These are phyloP conservation scores for Cyprinodon diabolis DNA, from an alignment of 2,797 vertebrate species.

Conservation along the genomic window DNA sequence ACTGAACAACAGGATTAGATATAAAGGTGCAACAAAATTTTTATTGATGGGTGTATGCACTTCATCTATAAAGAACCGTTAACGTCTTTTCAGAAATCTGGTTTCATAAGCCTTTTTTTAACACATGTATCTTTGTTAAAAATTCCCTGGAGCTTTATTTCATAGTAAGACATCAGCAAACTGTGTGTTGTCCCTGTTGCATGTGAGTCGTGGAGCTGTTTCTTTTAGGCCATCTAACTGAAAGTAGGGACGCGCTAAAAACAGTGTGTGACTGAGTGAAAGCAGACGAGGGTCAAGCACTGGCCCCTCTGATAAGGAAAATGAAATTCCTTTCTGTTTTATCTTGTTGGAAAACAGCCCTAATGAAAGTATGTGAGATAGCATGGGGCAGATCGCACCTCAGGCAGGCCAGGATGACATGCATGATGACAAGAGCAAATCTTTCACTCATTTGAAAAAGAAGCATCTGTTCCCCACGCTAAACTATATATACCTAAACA, in stretches of 20 bases:
- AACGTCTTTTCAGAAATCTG: background rate
- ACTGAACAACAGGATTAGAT: background rate
- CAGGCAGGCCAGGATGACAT: slow-evolving; percentile 10
- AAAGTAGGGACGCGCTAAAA: slow-evolving; percentile 66
- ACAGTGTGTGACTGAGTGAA: slow-evolving; percentile 62
- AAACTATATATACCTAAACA: background rate
- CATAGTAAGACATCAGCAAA: background rate
- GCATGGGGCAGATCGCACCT: slow-evolving; percentile 42
- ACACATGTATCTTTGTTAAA: background rate
- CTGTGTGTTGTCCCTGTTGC: background rate
- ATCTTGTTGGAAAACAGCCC: slow-evolving; percentile 60
- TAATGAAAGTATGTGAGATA: slow-evolving; percentile 59
- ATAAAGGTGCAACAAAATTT: background rate
- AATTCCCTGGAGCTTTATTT: background rate
- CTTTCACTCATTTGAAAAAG: background rate
- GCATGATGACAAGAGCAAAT: slow-evolving; percentile 13
- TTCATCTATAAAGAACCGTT: background rate
- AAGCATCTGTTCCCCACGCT: background rate
- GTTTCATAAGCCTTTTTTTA: background rate
- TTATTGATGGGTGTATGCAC: background rate
- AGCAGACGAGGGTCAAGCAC: slow-evolving; percentile 44
- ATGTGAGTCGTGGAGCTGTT: slow-evolving; percentile 6
- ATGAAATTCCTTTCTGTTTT: slow-evolving; percentile 69
- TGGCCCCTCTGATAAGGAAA: slow-evolving; percentile 65
- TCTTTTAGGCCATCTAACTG: slow-evolving; percentile 21